These are phyloP conservation scores for Eubasilissa regina DNA, from an alignment of 1,140 invertebrate genomes.

Conservation along the genomic window DNA sequence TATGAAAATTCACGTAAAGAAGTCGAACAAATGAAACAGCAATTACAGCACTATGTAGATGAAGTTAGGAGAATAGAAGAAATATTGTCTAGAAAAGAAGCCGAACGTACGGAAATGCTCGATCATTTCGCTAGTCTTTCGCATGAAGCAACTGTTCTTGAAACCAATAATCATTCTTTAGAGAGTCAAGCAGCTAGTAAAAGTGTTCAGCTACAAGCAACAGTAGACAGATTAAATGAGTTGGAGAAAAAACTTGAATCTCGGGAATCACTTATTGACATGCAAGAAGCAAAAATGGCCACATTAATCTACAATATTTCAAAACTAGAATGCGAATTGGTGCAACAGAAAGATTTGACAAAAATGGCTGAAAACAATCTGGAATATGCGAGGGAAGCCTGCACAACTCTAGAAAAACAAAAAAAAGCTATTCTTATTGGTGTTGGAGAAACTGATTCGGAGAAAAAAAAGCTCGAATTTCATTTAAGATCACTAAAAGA, in stretches of 20 bases:
- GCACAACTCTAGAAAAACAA: constrained; percentile 66
- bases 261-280: constrained; percentile 67
- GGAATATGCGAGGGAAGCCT: constrained; percentile 69
- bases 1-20: constrained; percentile 77
- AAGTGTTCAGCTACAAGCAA: constrained; percentile 68
- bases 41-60: constrained; percentile 81
- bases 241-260: constrained; percentile 67
- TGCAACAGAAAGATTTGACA: constrained; percentile 67
- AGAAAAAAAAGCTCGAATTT: constrained; percentile 69
- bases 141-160: constrained; percentile 79
- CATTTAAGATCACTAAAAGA: constrained; percentile 66
- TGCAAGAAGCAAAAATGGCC: constrained; percentile 66
- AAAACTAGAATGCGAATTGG: constrained; percentile 68
- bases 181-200: constrained; percentile 80
- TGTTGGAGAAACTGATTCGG: constrained; percentile 64
- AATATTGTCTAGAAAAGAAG: constrained; percentile 78
- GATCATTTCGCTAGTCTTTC: constrained; percentile 81
- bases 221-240: constrained; percentile 65
- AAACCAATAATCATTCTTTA: constrained; percentile 81
- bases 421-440: constrained; percentile 61
- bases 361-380: constrained; percentile 68
- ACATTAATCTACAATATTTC: constrained; percentile 67
- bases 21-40: constrained; percentile 78
- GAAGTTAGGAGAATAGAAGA: constrained; percentile 82
- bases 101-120: constrained; percentile 80